Conservation (phyloP, 92 coral and sea anemone species). For the Desmophyllum pertusum region DNA sequence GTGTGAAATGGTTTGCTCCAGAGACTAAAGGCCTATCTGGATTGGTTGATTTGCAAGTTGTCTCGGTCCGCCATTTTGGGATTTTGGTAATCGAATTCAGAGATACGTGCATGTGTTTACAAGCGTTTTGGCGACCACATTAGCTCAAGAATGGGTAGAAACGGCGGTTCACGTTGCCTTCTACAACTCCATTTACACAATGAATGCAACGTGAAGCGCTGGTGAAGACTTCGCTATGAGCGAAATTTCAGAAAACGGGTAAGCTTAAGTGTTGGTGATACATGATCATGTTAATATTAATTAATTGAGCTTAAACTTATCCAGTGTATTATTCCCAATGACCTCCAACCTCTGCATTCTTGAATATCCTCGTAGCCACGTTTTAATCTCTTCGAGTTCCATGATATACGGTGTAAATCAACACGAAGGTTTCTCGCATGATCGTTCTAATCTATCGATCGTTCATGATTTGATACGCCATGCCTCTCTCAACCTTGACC, state of each 20-base stretch:
- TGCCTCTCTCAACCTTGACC: not conserved
- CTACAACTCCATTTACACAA: not conserved
- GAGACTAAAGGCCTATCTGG: not conserved
- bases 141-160: not conserved
- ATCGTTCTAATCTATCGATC: not conserved
- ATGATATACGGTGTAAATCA: not conserved
- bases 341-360: conserved; percentile 18
- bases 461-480: not conserved
- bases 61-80: conserved; percentile 35
- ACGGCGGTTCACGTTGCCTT: not conserved
- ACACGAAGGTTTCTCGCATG: not conserved
- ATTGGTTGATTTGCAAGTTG: not conserved
- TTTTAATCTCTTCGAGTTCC: not conserved
- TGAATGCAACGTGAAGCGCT: not conserved
- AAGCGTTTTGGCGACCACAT: not conserved
- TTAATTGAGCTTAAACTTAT: not conserved
- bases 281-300: not conserved
- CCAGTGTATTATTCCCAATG: not conserved
- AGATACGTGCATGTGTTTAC: conserved; percentile 21
- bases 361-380: not conserved
- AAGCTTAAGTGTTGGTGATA: not conserved
- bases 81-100: not conserved
- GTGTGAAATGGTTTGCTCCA: not conserved
- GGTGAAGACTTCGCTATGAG: conserved; percentile 4
- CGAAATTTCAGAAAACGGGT: conserved; percentile 37